Conservation (phyloP, 2,888 invertebrate genomes). For the Callinectes sapidus region DNA sequence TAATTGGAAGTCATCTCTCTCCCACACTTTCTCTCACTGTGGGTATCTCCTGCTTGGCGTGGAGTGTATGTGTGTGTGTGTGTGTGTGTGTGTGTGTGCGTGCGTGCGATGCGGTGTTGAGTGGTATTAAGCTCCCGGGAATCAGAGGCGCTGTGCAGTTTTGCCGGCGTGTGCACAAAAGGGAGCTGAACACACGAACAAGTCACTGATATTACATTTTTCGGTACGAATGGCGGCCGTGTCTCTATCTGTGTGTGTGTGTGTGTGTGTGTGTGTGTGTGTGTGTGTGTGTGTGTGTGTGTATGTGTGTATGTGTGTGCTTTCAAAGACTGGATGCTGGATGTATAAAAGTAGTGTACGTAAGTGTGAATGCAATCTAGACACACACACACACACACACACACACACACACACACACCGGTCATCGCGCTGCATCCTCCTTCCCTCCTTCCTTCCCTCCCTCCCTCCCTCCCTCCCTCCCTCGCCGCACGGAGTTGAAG, state of each 20-base stretch:
- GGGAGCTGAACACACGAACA: neutral
- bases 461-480: constrained; percentile 6
- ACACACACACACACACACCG: constrained; percentile 29
- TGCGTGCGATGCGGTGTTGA: neutral
- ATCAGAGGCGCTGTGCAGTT: neutral
- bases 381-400: constrained; percentile 39
- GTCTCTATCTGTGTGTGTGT: neutral
- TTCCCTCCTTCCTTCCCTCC: constrained; percentile 1
- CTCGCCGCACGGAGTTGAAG: neutral
- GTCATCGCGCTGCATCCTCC: neutral
- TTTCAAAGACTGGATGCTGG: neutral
- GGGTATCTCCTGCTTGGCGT: neutral
- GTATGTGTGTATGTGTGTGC: neutral
- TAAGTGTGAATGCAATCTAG: neutral
- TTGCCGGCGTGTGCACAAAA: neutral
- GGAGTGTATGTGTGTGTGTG: neutral
- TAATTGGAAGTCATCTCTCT: neutral
- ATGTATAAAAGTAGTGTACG: neutral
- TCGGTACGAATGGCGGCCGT: neutral
- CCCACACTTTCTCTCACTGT: neutral
- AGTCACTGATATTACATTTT: neutral
- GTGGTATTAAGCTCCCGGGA: neutral
- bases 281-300: constrained; percentile 30
- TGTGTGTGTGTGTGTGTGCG: constrained; percentile 4
- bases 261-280: neutral